Conservation (phyloP, 2,113 vertebrate genomes). For the Jacana jacana region DNA sequence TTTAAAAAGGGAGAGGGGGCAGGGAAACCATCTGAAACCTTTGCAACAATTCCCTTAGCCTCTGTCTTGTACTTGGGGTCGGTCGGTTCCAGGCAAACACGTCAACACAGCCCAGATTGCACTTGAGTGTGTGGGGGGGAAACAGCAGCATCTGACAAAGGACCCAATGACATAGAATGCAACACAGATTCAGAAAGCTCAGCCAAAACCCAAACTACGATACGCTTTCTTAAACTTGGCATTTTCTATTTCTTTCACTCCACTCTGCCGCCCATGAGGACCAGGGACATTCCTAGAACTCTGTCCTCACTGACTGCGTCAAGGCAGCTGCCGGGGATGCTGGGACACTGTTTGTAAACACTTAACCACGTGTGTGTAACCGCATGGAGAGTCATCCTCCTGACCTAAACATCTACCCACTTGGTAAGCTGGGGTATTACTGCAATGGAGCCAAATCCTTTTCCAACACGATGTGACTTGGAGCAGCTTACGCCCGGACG, state of each 20-base stretch:
- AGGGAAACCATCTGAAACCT: background rate
- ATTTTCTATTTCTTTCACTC: background rate
- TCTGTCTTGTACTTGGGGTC: background rate
- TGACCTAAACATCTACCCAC: slow-evolving; percentile 23
- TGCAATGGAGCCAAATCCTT: slow-evolving; percentile 2
- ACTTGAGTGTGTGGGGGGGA: rapidly evolving
- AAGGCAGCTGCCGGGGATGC: slow-evolving; percentile 45
- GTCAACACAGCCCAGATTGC: background rate
- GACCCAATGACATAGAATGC: background rate
- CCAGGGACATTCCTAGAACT: slow-evolving; percentile 18
- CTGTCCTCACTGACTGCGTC: background rate
- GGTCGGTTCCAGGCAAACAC: background rate
- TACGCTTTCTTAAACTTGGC: background rate
- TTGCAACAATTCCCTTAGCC: background rate
- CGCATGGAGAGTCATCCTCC: slow-evolving; percentile 43
- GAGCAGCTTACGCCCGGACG: background rate
- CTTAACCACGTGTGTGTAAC: slow-evolving; percentile 10
- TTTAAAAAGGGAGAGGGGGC: background rate
- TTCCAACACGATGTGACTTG: background rate
- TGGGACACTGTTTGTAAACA: slow-evolving; percentile 62
- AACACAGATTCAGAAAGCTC: background rate
- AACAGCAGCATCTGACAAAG: background rate
- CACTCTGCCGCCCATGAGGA: rapidly evolving
- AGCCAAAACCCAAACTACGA: slow-evolving; percentile 15
- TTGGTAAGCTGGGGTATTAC: background rate